Conservation (phyloP, 2,888 invertebrate species). For the Herminia tarsipennalis region DNA sequence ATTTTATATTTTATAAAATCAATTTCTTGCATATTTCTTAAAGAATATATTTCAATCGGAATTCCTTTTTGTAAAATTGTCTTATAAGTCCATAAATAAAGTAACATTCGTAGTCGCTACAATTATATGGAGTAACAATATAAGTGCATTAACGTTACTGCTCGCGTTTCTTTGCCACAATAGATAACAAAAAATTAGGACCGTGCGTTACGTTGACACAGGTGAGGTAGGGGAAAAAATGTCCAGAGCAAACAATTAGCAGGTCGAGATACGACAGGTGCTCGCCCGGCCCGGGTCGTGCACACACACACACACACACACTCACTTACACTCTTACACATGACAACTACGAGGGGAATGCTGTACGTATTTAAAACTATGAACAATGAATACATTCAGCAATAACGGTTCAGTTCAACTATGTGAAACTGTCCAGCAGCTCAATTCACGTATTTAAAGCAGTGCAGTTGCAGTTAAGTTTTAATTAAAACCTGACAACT, state of each 20-base stretch:
- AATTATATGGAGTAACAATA: conserved; percentile 11
- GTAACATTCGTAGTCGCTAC: neutral
- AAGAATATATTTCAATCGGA: too few species aligned
- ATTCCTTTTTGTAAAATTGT: too few species aligned
- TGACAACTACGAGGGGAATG: neutral
- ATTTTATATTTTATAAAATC: too few species aligned
- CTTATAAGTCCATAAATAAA: too few species aligned
- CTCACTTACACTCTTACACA: neutral
- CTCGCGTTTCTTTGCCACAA: conserved; percentile 6
- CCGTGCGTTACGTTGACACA: conserved; percentile 32
- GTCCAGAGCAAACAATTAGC: conserved; percentile 34
- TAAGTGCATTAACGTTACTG: conserved; percentile 5
- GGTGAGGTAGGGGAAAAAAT: conserved; percentile 28
- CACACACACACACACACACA: conserved; percentile 14
- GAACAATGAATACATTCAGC: neutral
- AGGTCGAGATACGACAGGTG: conserved; percentile 41
- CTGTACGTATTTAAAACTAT: neutral
- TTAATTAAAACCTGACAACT: too few species aligned
- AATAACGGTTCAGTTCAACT: too few species aligned
- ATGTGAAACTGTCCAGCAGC: too few species aligned
- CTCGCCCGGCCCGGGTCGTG: conserved; percentile 29
- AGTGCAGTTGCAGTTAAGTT: too few species aligned
- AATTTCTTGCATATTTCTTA: too few species aligned
- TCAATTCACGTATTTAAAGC: too few species aligned
- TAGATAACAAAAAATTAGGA: conserved; percentile 31